Percentiles rank a stretch among this genome's conserved stretches.
These are phyloP conservation scores for Pitangus sulphuratus DNA, from an alignment of 2,797 vertebrate species.

Conservation along the genomic window DNA sequence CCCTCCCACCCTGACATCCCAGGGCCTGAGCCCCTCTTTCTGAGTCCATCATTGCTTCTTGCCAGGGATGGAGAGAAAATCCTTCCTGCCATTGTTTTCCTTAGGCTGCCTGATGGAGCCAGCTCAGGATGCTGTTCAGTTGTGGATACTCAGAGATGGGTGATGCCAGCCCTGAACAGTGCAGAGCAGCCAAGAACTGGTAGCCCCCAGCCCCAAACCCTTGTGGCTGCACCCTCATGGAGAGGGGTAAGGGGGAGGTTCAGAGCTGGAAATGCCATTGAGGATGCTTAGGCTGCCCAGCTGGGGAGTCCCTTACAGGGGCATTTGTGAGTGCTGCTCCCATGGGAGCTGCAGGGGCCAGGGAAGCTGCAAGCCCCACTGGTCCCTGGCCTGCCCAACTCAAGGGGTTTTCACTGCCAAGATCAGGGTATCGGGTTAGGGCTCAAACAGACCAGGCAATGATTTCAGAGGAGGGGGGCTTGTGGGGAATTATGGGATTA, in stretches of 20 bases:
- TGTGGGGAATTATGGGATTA: not conserved
- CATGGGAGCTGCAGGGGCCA: not conserved
- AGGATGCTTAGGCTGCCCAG: not conserved
- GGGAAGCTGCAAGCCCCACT: not conserved
- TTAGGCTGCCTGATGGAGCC: not conserved
- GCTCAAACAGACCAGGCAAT: not conserved
- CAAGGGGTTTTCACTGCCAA: rapidly evolving
- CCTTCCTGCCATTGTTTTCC: not conserved
- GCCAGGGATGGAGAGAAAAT: not conserved
- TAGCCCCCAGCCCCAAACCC: too few species aligned
- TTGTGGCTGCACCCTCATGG: rapidly evolving
- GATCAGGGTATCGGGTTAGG: rapidly evolving
- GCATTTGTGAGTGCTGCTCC: not conserved
- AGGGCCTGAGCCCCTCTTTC: rapidly evolving
- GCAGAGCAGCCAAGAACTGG: not conserved
- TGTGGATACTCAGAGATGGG: not conserved
- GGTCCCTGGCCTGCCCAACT: not conserved
- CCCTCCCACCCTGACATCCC: not conserved
- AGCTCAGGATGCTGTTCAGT: not conserved
- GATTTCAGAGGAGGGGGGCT: not conserved
- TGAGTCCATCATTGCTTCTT: not conserved
- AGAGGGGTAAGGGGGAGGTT: not conserved
- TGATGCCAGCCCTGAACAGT: not conserved
- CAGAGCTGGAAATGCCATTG: not conserved
- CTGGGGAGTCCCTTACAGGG: not conserved